Evolutionary conservation across 2,113 vertebrate species (phyloP).

Genomic region (Scartelaos histophorus): DNA sequence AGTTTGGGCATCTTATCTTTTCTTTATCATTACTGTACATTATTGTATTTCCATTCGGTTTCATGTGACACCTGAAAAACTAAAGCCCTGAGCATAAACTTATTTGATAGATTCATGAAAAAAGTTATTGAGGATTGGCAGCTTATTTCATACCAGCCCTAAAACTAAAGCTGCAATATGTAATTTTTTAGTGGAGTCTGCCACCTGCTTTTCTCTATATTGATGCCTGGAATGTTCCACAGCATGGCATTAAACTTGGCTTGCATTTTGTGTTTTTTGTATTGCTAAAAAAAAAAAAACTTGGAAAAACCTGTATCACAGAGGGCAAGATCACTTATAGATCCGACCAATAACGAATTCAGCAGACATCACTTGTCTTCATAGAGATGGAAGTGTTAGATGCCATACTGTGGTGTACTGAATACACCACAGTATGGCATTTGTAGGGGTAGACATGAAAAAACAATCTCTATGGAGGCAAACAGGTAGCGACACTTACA

Average conservation of each 20-base stretch:
- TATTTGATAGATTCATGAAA: conserved; percentile 69
- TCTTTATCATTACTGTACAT: conserved; percentile 32
- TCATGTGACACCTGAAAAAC: conserved; percentile 83
- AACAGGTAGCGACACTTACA: background rate
- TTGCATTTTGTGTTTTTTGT: too few relatives aligned
- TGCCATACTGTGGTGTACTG: too few relatives aligned
- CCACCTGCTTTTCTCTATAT: background rate
- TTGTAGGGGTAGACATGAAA: too few relatives aligned
- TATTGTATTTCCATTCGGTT: conserved; percentile 11
- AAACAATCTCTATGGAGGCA: background rate
- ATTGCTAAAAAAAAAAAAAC: too few relatives aligned
- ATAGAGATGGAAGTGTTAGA: too few relatives aligned
- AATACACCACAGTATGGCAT: too few relatives aligned
- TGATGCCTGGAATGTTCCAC: too few relatives aligned
- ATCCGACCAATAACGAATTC: too few relatives aligned
- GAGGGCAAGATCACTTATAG: too few relatives aligned
- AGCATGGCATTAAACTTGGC: too few relatives aligned
- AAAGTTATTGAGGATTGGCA: conserved; percentile 61
- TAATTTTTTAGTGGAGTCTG: background rate
- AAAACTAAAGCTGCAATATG: background rate
- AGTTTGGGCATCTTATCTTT: conserved; percentile 19
- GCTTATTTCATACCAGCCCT: conserved; percentile 30
- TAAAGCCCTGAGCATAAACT: conserved; percentile 92
- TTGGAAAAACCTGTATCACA: too few relatives aligned
- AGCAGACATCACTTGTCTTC: too few relatives aligned